A percentile compares a stretch with the other conserved stretches of the same genome.
Conservation (phyloP, 2,888 invertebrate species). For the Malthinus seriepunctatus region DNA sequence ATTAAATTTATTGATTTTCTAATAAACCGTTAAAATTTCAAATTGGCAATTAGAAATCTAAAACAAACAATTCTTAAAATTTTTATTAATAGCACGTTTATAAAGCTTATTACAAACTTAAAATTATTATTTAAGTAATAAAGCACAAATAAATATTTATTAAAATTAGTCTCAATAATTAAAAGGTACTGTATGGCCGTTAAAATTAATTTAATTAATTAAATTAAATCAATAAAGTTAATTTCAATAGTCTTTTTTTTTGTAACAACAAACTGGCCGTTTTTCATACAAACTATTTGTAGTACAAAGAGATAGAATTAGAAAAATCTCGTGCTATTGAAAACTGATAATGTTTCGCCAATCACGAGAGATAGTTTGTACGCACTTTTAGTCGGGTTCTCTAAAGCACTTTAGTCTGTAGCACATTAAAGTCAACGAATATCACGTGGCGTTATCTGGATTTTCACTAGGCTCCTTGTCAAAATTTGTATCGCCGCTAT, state of each 20-base stretch:
- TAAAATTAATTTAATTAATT: not conserved
- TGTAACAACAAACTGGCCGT: not conserved
- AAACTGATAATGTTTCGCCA: not conserved
- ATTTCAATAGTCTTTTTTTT: not conserved
- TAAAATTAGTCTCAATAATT: too few relatives aligned
- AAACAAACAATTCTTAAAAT: too few relatives aligned
- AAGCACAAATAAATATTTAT: not conserved
- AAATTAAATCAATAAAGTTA: constrained; percentile 3
- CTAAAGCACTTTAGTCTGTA: constrained; percentile 40
- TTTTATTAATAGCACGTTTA: too few relatives aligned
- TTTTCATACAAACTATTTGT: not conserved
- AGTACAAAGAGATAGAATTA: not conserved
- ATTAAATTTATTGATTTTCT: too few relatives aligned
- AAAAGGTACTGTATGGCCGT: not conserved
- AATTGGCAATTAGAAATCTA: too few relatives aligned
- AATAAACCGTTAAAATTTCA: too few relatives aligned
- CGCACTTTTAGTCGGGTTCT: constrained; percentile 27
- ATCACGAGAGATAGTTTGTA: not conserved
- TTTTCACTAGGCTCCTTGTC: constrained; percentile 50
- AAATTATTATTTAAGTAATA: not conserved
- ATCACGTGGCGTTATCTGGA: constrained; percentile 49
- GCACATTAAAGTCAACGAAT: constrained; percentile 37
- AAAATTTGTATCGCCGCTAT: constrained; percentile 40
- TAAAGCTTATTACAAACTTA: too few relatives aligned
- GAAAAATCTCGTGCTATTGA: not conserved